Percentiles rank a stretch among this genome's conserved stretches.
phyloP scores from a whole-genome alignment of 2,113 vertebrate species.

The Corydoras sp. region DNA sequence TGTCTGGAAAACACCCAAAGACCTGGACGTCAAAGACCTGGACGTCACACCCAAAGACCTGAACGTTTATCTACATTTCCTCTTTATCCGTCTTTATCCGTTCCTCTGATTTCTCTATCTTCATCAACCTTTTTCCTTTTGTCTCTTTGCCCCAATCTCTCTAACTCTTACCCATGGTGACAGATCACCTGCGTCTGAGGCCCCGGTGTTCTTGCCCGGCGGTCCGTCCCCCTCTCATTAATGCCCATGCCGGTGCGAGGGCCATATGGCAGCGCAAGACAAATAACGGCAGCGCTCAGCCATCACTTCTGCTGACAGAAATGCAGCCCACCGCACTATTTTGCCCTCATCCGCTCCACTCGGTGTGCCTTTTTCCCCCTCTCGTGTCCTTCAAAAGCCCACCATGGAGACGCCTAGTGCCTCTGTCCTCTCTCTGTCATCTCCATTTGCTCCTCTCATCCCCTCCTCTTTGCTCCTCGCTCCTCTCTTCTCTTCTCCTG shows the following conservation, averaged over 20 bases:
- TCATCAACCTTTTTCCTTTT: conserved; percentile 37
- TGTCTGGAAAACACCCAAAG: too few species aligned
- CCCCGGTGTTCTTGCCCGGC: conserved; percentile 65
- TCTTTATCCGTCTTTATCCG: conserved; percentile 8
- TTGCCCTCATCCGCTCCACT: conserved; percentile 64
- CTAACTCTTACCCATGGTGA: conserved; percentile 50
- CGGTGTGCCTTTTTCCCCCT: conserved; percentile 48
- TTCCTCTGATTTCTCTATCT: conserved; percentile 28
- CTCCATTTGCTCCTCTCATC: neutral
- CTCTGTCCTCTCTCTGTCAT: neutral
- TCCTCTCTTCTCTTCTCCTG: neutral
- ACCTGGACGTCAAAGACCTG: too few species aligned
- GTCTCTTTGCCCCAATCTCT: conserved; percentile 35
- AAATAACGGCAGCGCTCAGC: conserved; percentile 70
- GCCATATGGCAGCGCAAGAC: conserved; percentile 73
- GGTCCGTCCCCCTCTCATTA: conserved; percentile 74
- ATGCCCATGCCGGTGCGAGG: conserved; percentile 65
- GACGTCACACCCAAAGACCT: too few species aligned
- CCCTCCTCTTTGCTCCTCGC: neutral
- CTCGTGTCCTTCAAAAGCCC: conserved; percentile 64
- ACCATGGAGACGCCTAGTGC: conserved; percentile 16
- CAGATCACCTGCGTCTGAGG: conserved; percentile 64
- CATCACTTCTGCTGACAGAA: conserved; percentile 80
- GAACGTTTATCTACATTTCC: conserved; percentile 12
- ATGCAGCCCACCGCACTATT: conserved; percentile 74